Evolutionary conservation across 2,888 invertebrate genomes (phyloP).

Genomic region (Dolomedes plantarius): DNA sequence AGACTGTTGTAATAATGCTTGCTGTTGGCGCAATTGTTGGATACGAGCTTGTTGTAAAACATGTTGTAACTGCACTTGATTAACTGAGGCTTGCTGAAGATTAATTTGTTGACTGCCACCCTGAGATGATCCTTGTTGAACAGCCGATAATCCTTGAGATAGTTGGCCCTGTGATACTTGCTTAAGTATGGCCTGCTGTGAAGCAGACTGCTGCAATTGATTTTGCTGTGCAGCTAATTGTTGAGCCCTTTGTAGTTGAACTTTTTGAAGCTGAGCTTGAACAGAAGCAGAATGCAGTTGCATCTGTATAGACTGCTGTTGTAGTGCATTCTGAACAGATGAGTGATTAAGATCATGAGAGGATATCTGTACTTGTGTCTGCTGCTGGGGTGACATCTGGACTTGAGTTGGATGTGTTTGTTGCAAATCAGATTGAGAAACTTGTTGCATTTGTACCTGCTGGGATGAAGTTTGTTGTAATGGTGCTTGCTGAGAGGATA

Average conservation of each 20-base stretch:
- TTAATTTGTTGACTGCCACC: slow-evolving; percentile 42
- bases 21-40: slow-evolving; percentile 52
- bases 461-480: slow-evolving; percentile 48
- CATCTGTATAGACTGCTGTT: slow-evolving; percentile 54
- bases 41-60: slow-evolving; percentile 59
- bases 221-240: slow-evolving; percentile 23
- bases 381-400: slow-evolving; percentile 24
- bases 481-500: background rate
- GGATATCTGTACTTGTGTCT: background rate
- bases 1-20: slow-evolving; percentile 56
- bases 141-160: slow-evolving; percentile 26
- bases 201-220: slow-evolving; percentile 39
- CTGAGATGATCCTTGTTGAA: slow-evolving; percentile 19
- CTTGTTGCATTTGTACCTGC: slow-evolving; percentile 30
- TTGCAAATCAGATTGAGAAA: slow-evolving; percentile 24
- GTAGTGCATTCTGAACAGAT: slow-evolving; percentile 23
- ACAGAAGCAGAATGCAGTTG: slow-evolving; percentile 44
- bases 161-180: slow-evolving; percentile 39
- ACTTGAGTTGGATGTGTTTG: background rate
- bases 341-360: slow-evolving; percentile 41
- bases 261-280: slow-evolving; percentile 39
- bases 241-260: slow-evolving; percentile 34
- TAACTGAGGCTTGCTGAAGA: slow-evolving; percentile 48
- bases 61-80: slow-evolving; percentile 55
- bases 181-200: slow-evolving; percentile 46